Percentiles rank a stretch among this genome's conserved stretches.
phyloP scores from a whole-genome alignment of 2,113 vertebrate genomes.

The Lophura nycthemera region DNA sequence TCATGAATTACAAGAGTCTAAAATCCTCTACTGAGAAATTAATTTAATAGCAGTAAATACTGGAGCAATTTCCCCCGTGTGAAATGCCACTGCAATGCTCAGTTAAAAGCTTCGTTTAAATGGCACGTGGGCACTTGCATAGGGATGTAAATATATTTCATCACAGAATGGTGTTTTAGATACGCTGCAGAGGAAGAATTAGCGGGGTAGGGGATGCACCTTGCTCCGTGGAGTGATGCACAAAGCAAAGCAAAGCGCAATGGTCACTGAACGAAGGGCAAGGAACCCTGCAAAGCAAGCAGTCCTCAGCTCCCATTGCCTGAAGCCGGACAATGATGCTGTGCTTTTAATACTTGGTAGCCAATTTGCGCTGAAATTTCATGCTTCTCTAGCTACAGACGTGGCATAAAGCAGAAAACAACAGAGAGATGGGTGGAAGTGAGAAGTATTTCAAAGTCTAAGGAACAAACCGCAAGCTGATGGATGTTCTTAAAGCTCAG shows the following conservation, averaged over 20 bases:
- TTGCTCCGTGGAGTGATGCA: rapidly evolving
- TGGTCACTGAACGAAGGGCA: neutral
- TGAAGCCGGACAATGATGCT: neutral
- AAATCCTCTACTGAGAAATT: constrained; percentile 59
- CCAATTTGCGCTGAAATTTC: neutral
- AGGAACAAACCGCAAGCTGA: neutral
- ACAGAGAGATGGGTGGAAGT: neutral
- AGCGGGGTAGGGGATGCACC: rapidly evolving
- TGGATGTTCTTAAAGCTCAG: neutral
- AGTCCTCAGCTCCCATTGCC: neutral
- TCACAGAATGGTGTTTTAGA: rapidly evolving
- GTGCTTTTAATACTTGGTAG: neutral
- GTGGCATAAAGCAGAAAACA: neutral
- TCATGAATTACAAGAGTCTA: constrained; percentile 64
- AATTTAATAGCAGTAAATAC: constrained; percentile 62
- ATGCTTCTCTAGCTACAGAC: neutral
- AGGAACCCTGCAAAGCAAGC: neutral
- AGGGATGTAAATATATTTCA: neutral
- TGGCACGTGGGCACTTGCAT: neutral
- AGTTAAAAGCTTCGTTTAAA: constrained; percentile 32
- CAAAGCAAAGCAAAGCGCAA: too few species aligned
- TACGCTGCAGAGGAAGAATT: rapidly evolving
- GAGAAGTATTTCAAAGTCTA: constrained; percentile 35
- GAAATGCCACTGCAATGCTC: constrained; percentile 8
- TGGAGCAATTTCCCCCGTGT: constrained; percentile 48